These are phyloP conservation scores for Cabera pusaria DNA, from an alignment of 2,888 invertebrate species.

Conservation along the genomic window DNA sequence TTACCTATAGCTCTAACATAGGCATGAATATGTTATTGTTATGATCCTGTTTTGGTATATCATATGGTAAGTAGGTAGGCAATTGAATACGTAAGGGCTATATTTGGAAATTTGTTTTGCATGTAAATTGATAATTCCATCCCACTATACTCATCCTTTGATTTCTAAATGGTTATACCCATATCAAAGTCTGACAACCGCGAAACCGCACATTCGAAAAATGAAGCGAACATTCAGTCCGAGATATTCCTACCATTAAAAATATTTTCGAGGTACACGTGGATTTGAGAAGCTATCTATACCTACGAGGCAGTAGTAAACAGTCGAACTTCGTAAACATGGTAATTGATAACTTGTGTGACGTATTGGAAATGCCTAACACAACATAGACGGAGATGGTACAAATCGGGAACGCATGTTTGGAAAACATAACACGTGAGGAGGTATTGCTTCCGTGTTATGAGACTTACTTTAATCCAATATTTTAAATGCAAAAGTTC, in stretches of 20 bases:
- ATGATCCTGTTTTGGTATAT: too few species aligned
- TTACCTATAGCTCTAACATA: too few species aligned
- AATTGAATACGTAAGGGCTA: not conserved
- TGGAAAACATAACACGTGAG: constrained; percentile 3
- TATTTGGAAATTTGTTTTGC: not conserved
- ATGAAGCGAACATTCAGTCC: too few species aligned
- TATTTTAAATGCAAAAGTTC: too few species aligned
- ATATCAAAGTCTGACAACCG: not conserved
- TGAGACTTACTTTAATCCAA: too few species aligned
- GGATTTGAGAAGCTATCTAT: not conserved
- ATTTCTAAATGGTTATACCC: constrained; percentile 1
- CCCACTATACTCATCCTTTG: not conserved
- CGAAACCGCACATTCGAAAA: too few species aligned
- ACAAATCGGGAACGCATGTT: constrained; percentile 4
- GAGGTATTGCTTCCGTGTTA: too few species aligned
- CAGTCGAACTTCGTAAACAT: constrained; percentile 7
- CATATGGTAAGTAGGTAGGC: not conserved
- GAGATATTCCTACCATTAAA: too few species aligned
- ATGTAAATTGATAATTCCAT: not conserved
- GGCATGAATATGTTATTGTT: too few species aligned
- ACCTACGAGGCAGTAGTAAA: constrained; percentile 1
- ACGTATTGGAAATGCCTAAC: constrained; percentile 4
- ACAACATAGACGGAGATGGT: not conserved
- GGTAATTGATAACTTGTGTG: constrained; percentile 11
- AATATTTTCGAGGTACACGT: not conserved